Evolutionary conservation across 2,888 invertebrate genomes (phyloP).

Genomic region (Tipula vernalis): DNA sequence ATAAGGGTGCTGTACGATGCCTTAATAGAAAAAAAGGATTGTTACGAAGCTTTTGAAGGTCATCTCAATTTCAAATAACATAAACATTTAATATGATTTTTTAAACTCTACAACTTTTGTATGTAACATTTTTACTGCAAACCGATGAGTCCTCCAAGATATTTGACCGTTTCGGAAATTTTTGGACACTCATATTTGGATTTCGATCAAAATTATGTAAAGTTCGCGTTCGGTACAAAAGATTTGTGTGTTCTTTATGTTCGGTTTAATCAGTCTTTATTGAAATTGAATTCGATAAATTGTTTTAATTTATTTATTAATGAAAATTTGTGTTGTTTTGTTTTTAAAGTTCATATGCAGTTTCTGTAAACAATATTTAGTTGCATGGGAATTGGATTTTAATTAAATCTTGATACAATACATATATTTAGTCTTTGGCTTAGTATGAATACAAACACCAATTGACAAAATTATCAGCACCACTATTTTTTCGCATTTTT

Average conservation of each 20-base stretch:
- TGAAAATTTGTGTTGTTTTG: neutral
- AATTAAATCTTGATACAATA: no score
- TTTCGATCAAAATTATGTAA: neutral
- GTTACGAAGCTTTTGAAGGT: no score
- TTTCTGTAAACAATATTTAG: neutral
- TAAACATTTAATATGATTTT: no score
- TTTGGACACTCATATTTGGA: neutral
- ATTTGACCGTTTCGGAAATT: neutral
- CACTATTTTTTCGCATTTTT: no score
- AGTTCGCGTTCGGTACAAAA: neutral
- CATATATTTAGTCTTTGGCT: no score
- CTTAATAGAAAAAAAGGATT: no score
- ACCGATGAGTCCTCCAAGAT: neutral
- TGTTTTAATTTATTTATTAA: neutral
- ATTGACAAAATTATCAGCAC: no score
- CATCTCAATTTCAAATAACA: no score
- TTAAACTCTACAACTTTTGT: no score
- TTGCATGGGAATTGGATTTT: neutral
- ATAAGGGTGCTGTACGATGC: no score
- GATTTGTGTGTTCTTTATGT: neutral
- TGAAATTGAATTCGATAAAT: neutral
- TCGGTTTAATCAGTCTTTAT: neutral
- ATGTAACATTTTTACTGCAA: no score
- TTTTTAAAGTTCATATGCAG: neutral
- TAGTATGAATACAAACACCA: no score